Evolutionary conservation across 2,113 vertebrate genomes (phyloP).

Genomic region (Saguinus imperator): DNA sequence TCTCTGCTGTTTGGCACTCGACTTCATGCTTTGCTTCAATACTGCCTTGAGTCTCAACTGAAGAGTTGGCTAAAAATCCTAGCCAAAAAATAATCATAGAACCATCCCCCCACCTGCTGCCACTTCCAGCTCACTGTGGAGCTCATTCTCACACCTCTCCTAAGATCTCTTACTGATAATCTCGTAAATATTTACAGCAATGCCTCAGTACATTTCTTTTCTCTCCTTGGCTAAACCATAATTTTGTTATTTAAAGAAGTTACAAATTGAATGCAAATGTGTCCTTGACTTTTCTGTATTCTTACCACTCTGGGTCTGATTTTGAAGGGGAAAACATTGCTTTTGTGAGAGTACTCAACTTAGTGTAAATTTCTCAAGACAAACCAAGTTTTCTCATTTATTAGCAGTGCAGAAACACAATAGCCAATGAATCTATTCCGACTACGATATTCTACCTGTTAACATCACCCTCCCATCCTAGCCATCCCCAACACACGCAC

Average conservation of each 20-base stretch:
- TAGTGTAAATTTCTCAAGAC: conserved; percentile 75
- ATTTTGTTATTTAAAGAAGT: conserved; percentile 82
- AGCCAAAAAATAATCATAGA: background rate
- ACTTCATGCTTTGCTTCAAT: conserved; percentile 14
- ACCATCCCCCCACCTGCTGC: background rate
- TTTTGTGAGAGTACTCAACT: conserved; percentile 69
- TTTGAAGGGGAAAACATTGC: conserved; percentile 49
- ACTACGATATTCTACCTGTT: conserved; percentile 57
- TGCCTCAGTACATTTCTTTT: conserved; percentile 48
- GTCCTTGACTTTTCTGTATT: conserved; percentile 59
- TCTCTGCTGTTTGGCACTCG: background rate
- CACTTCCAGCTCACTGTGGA: background rate
- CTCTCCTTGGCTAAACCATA: conserved; percentile 74
- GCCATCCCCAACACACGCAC: background rate
- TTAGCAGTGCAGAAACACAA: conserved; percentile 73
- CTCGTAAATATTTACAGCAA: conserved; percentile 66
- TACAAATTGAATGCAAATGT: conserved; percentile 81
- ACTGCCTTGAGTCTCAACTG: background rate
- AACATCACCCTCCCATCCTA: conserved; percentile 20
- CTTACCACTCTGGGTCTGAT: conserved; percentile 66
- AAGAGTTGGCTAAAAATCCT: background rate
- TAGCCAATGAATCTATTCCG: conserved; percentile 72
- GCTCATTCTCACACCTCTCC: conserved; percentile 61
- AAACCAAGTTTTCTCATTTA: conserved; percentile 75
- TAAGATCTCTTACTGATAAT: conserved; percentile 75